Base-by-base conservation (phyloP, 1,140 invertebrate genomes). In the Cataglyphis hispanica region DNA sequence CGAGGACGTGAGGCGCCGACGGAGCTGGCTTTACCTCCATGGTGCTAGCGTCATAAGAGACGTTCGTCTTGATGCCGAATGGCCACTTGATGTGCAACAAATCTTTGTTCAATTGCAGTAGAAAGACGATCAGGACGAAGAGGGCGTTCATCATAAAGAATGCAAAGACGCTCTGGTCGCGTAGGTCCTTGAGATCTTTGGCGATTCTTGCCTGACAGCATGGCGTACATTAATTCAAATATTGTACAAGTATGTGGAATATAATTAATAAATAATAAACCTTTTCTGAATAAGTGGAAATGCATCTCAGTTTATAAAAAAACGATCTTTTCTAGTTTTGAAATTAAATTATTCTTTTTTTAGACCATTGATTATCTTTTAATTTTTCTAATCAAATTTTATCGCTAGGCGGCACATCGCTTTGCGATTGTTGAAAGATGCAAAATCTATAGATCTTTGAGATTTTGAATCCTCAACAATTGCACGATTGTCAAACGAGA, bases 71-170 rank as follows among this genome's bases (percentile, higher is more conserved):
- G 91, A 98, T 98, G 96, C 98, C 98, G 93, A 98, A 97, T 25
- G 98, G 98, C 98, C 98, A 99, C 94, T 98, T 98, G 93, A 99
- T 96, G 95, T 99, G 98, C 87, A 99, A 96, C 94, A 97, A 96
- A 95, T 99, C 98, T 97, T 99, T 99, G 96, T 99, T 98, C 95
- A 99, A 96, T 96, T 99, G 99, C 92, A 99, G 97, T 93, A 99
- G 97, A 96, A 99, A 98, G 91, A 99, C 98, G 96, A 99, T 99
- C 93, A 99, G 97, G 89, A 99, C 98, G 97, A 99, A 99, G 89
- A 99, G 97, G 84, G 98, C 98, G 96, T 99, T 99, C 93, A 99
- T 95, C 98, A 99, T 99, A 96, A 99, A 98, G 96, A 99, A 99
- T 78, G 97, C 98, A 96, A 99, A 99, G 34, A 99, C 98, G 87